A percentile compares a stretch with the other conserved stretches of the same genome.
Conservation (phyloP, 2,797 vertebrate genomes). For the Kryptolebias ocellatus region DNA sequence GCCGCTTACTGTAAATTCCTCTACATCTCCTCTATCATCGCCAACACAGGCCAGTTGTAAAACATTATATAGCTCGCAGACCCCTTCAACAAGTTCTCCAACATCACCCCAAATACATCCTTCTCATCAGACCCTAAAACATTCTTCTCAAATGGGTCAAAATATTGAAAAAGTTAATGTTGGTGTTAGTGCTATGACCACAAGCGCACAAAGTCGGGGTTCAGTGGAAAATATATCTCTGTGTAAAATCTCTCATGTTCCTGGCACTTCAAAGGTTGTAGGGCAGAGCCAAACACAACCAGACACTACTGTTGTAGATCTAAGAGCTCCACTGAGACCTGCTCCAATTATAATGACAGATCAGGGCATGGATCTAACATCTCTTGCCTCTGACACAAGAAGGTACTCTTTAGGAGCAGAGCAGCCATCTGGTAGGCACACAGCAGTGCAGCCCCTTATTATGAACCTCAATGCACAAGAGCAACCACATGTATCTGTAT, state of each 20-base stretch:
- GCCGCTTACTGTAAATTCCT: constrained; percentile 87
- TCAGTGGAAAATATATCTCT: constrained; percentile 91
- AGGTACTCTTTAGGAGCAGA: constrained; percentile 92
- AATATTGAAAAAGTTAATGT: constrained; percentile 82
- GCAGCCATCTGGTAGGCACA: constrained; percentile 87
- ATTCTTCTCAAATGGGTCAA: constrained; percentile 80
- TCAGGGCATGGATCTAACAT: constrained; percentile 98
- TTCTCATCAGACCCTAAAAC: constrained; percentile 79
- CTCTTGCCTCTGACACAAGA: constrained; percentile 91
- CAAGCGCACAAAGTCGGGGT: constrained; percentile 85
- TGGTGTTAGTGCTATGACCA: constrained; percentile 73
- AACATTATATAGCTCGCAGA: constrained; percentile 83
- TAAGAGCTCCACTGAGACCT: constrained; percentile 89
- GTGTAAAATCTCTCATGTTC: constrained; percentile 90
- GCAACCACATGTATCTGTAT: constrained; percentile 88
- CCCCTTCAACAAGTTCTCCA: constrained; percentile 77
- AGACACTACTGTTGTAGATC: constrained; percentile 88
- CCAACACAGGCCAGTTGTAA: constrained; percentile 87
- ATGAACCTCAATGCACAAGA: constrained; percentile 98
- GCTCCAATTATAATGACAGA: constrained; percentile 98
- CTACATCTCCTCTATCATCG: constrained; percentile 90
- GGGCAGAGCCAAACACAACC: constrained; percentile 85
- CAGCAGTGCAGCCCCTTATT: constrained; percentile 92
- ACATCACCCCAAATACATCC: constrained; percentile 81
- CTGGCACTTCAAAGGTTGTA: constrained; percentile 85